phyloP scores from a whole-genome alignment of 37 sponge, comb jelly and placozoan genomes.

The Axinella damicornis region DNA sequence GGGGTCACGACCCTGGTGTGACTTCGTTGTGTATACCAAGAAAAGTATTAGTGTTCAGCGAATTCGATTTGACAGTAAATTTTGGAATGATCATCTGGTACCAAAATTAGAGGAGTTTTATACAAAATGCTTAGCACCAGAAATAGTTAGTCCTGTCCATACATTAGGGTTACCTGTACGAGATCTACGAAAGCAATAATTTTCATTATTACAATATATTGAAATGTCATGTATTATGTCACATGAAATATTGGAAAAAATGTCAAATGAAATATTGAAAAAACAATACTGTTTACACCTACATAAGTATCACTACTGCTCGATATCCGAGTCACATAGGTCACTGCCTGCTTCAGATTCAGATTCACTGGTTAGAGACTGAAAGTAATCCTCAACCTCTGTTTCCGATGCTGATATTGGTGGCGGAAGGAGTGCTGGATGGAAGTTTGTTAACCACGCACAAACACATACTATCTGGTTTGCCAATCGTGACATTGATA shows the following conservation, averaged over 20 bases:
- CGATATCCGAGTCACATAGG: no score
- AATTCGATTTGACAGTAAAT: constrained; percentile 20
- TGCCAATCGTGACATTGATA: constrained; percentile 25
- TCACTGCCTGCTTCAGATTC: no score
- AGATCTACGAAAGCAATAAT: constrained; percentile 8
- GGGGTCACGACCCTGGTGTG: constrained; percentile 54
- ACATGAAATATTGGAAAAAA: no score
- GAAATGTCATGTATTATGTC: no score
- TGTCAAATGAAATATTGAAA: no score
- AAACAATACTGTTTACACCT: no score
- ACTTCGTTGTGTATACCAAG: constrained; percentile 35
- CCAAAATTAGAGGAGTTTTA: constrained; percentile 36
- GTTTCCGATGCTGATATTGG: background rate
- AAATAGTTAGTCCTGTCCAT: constrained; percentile 37
- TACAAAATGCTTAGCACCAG: constrained; percentile 33
- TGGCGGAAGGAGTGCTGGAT: constrained; percentile 17
- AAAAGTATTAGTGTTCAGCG: constrained; percentile 50
- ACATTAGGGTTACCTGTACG: constrained; percentile 24
- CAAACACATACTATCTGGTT: constrained; percentile 56
- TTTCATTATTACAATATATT: no score
- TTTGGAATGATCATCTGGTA: background rate
- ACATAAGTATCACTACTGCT: no score
- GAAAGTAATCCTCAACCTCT: no score
- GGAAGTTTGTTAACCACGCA: constrained; percentile 54
- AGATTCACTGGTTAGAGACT: no score